Evolutionary conservation across 2,888 invertebrate genomes (phyloP).

Genomic region (Dioctria linearis): DNA sequence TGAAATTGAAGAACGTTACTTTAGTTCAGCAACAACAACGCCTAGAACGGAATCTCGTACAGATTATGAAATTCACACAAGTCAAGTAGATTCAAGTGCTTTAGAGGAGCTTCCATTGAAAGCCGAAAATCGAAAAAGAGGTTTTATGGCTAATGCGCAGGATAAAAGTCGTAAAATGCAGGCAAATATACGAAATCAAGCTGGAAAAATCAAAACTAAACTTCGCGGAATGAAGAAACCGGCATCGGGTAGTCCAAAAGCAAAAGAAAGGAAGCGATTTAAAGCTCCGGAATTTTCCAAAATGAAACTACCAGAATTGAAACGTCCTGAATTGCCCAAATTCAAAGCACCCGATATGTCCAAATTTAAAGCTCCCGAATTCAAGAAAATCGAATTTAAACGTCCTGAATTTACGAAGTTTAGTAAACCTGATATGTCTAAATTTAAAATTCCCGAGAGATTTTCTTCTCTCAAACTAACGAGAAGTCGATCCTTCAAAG

Average conservation of each 20-base stretch:
- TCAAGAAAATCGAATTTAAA: constrained; percentile 65
- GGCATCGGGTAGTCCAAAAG: constrained; percentile 67
- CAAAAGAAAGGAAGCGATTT: constrained; percentile 68
- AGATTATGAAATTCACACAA: constrained; percentile 78
- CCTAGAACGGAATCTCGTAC: constrained; percentile 74
- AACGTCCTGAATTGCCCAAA: constrained; percentile 63
- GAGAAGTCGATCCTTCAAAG: constrained; percentile 71
- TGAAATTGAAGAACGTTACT: constrained; percentile 77
- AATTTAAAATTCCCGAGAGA: constrained; percentile 76
- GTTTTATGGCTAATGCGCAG: constrained; percentile 72
- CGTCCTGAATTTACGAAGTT: constrained; percentile 71
- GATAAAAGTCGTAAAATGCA: constrained; percentile 75
- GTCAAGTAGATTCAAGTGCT: constrained; percentile 79
- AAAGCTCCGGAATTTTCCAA: constrained; percentile 70
- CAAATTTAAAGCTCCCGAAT: constrained; percentile 65
- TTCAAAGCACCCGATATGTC: constrained; percentile 72
- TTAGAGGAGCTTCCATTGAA: constrained; percentile 77
- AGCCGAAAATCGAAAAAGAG: constrained; percentile 74
- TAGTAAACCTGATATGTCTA: constrained; percentile 75
- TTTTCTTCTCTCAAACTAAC: constrained; percentile 76
- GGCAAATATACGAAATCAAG: constrained; percentile 79
- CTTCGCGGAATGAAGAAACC: constrained; percentile 75
- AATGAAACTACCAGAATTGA: constrained; percentile 71
- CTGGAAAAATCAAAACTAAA: constrained; percentile 80
- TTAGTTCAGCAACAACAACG: constrained; percentile 74